Evolutionary conservation across 2,113 vertebrate genomes (phyloP), one percentile per base, ranked within the genome.

Genomic region (Collichthys lucidus): DNA sequence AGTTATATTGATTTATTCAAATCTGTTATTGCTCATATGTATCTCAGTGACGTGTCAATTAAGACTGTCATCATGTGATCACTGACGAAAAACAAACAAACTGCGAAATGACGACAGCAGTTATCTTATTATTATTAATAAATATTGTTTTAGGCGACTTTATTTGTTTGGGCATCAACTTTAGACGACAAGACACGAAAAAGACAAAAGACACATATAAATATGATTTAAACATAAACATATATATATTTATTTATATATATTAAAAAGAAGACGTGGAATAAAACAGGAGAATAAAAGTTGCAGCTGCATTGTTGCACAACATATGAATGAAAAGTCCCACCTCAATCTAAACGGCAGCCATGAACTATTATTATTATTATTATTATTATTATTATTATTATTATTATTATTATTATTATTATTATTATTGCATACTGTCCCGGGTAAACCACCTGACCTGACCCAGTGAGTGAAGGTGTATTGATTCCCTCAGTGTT

Each of bases 401-500:
- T 17, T 35, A 61, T 22, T 59, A 42, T 22, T 56, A 40, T 47
- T 40, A 10, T 31, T 16, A 9, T 11, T 12, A 4, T 74, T 31
- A 9, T 11, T 12, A 4, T 74, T 31, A 2, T 50, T 19, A 47
- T 47, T 47, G 15, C 19, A 50, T 50, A 49, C 15, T 16, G 15
- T 49, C 14, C 12, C 49, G 17, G 16, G 20, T 9, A 24, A 55
- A 47, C 5, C 78, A 77, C 78, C 87, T 84, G 87, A 83, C 76
- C 40, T 87, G 79, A 84, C 68, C 74, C 56, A 11, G 44, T 47
- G 66, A 40, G 6, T 31, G 73, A 57, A 84, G 70, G 76, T 80
- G 71, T 31, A 67, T 50, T 77, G 83, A 90, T 92, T 91, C 75
- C 60, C 91, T 88, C 90, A 87, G 83, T 89, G 66, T 89, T 90